Conservation (phyloP, 2,113 vertebrate genomes). For the Muntiacus reevesi region DNA sequence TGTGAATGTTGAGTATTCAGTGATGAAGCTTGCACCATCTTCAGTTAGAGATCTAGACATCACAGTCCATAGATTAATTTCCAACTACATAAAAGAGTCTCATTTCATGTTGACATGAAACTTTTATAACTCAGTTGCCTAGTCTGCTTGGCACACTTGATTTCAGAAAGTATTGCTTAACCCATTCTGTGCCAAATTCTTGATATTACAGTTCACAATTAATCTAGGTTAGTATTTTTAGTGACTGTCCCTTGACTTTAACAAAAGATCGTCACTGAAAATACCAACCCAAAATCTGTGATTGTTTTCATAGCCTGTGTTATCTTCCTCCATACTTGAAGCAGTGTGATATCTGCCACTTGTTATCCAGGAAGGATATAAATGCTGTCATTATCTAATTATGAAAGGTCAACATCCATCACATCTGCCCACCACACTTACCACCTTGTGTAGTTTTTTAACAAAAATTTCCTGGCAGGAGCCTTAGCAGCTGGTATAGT, state of each 20-base stretch:
- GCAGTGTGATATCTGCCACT: background rate
- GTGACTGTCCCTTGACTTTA: constrained; percentile 8
- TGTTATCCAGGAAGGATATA: background rate
- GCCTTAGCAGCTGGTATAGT: background rate
- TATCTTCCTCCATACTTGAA: background rate
- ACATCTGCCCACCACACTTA: background rate
- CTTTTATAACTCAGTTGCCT: constrained; percentile 40
- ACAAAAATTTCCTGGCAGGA: background rate
- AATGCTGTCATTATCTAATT: constrained; percentile 9
- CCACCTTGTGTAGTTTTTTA: constrained; percentile 15
- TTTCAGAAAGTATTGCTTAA: constrained; percentile 9
- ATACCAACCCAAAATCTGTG: background rate
- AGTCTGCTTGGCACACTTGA: constrained; percentile 9
- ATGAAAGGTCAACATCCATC: background rate
- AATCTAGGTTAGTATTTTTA: constrained; percentile 32
- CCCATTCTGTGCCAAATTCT: background rate
- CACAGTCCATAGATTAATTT: background rate
- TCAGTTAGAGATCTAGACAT: background rate
- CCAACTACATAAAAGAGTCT: constrained; percentile 27
- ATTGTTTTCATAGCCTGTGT: background rate
- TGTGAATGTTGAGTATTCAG: constrained; percentile 5
- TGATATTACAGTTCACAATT: background rate
- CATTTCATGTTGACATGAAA: background rate
- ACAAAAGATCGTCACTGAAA: background rate
- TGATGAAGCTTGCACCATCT: background rate